phyloP scores from a whole-genome alignment of 2,797 vertebrate genomes.

The Sternotherus odoratus region DNA sequence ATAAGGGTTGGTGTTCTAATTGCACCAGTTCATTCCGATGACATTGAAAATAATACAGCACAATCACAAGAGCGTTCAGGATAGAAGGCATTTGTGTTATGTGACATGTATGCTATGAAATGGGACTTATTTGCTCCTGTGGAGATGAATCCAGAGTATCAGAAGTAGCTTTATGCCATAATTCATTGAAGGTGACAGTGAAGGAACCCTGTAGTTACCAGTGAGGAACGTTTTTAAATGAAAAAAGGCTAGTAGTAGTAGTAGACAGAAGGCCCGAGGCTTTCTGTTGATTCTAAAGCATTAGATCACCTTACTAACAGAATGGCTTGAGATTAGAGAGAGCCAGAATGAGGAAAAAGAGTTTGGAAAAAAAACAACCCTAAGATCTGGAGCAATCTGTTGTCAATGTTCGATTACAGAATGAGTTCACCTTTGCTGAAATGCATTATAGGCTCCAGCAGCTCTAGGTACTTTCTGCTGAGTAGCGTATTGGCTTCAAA shows the following conservation, averaged over 20 bases:
- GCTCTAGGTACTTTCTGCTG: background rate
- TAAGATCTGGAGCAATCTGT: background rate
- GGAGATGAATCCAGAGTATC: slow-evolving; percentile 23
- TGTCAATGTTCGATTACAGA: background rate
- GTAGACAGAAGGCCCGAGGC: background rate
- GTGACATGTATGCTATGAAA: slow-evolving; percentile 29
- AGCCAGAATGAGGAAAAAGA: background rate
- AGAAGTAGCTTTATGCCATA: slow-evolving; percentile 6
- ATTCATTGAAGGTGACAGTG: background rate
- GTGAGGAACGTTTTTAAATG: background rate
- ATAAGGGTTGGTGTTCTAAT: slow-evolving; percentile 47
- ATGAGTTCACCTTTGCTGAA: background rate
- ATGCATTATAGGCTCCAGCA: background rate
- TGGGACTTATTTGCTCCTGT: slow-evolving; percentile 25
- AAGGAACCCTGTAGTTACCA: background rate
- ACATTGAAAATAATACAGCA: slow-evolving; percentile 11
- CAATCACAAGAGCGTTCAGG: slow-evolving; percentile 13
- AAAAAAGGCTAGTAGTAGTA: background rate
- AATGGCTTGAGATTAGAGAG: background rate
- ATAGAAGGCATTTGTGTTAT: slow-evolving; percentile 38
- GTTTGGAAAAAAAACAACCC: background rate
- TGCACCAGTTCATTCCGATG: slow-evolving; percentile 59
- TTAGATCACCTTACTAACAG: background rate
- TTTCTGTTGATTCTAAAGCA: background rate
- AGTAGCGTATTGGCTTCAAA: background rate